Percentiles rank a stretch among this genome's conserved stretches.
Conservation (phyloP, 2,113 vertebrate species). For the Puffinus mauretanicus region DNA sequence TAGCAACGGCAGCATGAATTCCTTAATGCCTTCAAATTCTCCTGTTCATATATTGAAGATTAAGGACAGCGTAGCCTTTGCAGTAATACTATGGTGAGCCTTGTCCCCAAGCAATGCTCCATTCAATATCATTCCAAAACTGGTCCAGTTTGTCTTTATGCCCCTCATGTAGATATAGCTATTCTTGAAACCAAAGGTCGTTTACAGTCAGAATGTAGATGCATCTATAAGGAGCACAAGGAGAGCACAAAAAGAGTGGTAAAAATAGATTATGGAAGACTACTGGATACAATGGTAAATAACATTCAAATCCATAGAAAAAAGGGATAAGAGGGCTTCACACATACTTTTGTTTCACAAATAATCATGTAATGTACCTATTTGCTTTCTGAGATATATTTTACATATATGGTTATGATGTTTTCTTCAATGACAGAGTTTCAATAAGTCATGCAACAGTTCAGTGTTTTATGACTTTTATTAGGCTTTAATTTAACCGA, state of each 20-base stretch:
- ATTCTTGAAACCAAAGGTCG: not conserved
- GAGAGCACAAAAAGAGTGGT: not conserved
- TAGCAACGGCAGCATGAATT: not conserved
- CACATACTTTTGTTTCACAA: not conserved
- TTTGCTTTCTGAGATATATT: not conserved
- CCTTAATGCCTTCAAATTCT: not conserved
- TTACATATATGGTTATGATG: not conserved
- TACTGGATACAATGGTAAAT: not conserved
- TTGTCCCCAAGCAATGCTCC: not conserved
- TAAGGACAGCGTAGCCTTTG: accelerated
- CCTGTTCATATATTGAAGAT: too few relatives aligned
- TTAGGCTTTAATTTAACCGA: slow-evolving; percentile 10
- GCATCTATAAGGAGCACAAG: not conserved
- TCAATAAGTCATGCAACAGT: not conserved
- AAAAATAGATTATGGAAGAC: not conserved
- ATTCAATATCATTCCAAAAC: accelerated
- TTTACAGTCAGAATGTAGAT: not conserved
- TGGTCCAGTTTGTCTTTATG: not conserved
- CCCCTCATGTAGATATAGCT: not conserved
- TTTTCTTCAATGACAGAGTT: not conserved
- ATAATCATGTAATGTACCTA: not conserved
- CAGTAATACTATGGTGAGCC: not conserved
- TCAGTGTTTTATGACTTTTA: not conserved
- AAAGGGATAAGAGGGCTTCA: not conserved
- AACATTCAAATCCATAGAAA: not conserved